Base-by-base conservation (phyloP, 2,797 vertebrate genomes). In the Scyliorhinus canicula region DNA sequence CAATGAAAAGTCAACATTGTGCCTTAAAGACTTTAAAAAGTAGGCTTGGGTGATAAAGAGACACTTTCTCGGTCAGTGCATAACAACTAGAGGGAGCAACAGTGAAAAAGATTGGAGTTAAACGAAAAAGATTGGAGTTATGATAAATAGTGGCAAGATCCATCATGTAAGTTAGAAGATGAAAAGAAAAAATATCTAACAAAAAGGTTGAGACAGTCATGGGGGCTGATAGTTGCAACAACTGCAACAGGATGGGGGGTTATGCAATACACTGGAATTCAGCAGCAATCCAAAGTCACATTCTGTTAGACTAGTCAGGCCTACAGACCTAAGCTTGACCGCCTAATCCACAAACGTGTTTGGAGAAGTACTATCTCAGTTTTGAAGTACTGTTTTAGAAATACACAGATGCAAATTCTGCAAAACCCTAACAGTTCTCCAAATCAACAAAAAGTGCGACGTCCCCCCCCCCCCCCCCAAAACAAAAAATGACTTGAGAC, bases 191-290 rank as follows among this genome's bases (percentile, higher is more conserved):
- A 71, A 16, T 3, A 94, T 19, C 52, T 28, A 52, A 44, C 35
- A 19, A 94, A 71, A 47, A 88, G 31, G 8, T 8, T 40, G 57
- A 11, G 50, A 74, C 65, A 71, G 12, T 94, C 67, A 52, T 24
- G 47, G 65, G n/a, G 24, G 44, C 63, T 71, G 47, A 93, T 28
- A 50, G n/a, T 60, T 55, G 26, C 44, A 93, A 35, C 40, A 65
- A 65, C 57, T 65, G 24, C 2, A 71, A 71, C 28, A 93, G 91
- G 40, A 94, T 69, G 93, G 67, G 12, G 16, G 93, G 55, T n/a
- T 74, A n/a, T 94, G 93, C 93, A 94, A 94, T n/a, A 93, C 12
- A 9, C 50, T 55, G 47, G 69, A 94, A 94, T 94, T 35, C 67
- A 94, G 31, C 6, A 74, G 65, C 31, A 52, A 5, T 5, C 65